A percentile compares a stretch with the other conserved stretches of the same genome.
These are phyloP conservation scores for Ictidomys tridecemlineatus DNA, from an alignment of 2,113 vertebrate species.

Conservation along the genomic window DNA sequence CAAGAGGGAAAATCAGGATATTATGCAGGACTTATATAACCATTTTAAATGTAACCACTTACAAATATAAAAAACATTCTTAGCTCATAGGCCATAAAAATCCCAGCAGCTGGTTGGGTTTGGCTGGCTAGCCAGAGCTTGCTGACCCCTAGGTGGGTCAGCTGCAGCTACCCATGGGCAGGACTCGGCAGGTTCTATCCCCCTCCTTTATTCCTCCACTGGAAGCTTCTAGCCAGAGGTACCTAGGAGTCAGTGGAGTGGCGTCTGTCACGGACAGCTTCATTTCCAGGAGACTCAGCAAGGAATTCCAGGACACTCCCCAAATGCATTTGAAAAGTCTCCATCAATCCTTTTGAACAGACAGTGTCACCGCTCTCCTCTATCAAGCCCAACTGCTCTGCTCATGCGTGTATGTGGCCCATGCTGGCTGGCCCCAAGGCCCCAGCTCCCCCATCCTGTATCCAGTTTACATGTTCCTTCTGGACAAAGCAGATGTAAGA, in stretches of 20 bases:
- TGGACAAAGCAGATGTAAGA: not conserved
- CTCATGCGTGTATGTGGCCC: fast-evolving
- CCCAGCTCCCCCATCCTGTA: fast-evolving
- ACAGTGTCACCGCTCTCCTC: not conserved
- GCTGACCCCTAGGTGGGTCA: not conserved
- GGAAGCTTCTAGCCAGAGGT: not conserved
- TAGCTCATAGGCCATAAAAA: constrained; percentile 14
- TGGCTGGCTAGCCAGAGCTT: not conserved
- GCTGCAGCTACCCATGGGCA: not conserved
- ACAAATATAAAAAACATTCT: constrained; percentile 54
- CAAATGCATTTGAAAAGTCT: fast-evolving
- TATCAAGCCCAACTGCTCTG: not conserved
- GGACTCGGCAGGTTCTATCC: not conserved
- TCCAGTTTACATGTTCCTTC: not conserved
- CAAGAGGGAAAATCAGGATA: constrained; percentile 13
- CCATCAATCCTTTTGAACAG: no score
- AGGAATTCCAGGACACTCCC: not conserved
- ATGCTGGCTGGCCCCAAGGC: not conserved
- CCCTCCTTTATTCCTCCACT: not conserved
- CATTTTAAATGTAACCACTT: constrained; percentile 37
- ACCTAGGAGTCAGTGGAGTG: not conserved
- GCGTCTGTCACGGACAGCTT: not conserved
- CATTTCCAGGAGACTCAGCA: not conserved
- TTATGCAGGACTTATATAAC: constrained; percentile 2
- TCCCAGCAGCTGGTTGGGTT: not conserved